phyloP scores from a whole-genome alignment of 2,888 invertebrate species.

The Amiota mariae region DNA sequence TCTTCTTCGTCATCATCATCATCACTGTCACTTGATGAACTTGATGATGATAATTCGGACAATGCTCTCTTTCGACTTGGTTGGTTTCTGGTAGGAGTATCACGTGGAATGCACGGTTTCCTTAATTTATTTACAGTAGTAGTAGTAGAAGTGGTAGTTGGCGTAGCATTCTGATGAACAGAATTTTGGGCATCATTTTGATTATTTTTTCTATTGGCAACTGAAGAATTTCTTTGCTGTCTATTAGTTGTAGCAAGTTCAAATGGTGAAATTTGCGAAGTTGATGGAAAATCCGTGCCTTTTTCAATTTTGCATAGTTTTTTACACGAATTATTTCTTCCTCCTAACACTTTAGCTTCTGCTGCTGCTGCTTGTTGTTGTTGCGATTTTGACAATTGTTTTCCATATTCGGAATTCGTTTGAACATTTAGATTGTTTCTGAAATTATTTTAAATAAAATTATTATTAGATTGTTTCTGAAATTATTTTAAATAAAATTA shows the following conservation, averaged over 20 bases:
- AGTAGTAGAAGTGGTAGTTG: not conserved
- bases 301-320: constrained; percentile 56
- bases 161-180: not conserved
- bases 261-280: constrained; percentile 50
- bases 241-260: not conserved
- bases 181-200: not conserved
- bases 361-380: not conserved
- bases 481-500: too few species aligned
- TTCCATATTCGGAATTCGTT: too few species aligned
- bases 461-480: too few species aligned
- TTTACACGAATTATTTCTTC: constrained; percentile 39
- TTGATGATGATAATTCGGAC: constrained; percentile 71
- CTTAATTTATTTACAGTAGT: constrained; percentile 40
- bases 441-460: too few species aligned
- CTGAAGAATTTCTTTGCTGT: not conserved
- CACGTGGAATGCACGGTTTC: not conserved
- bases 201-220: constrained; percentile 2
- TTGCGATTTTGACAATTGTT: not conserved
- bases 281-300: constrained; percentile 56
- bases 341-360: not conserved
- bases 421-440: too few species aligned
- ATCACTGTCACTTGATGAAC: constrained; percentile 72
- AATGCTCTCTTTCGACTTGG: constrained; percentile 61
- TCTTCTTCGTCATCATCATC: constrained; percentile 70
- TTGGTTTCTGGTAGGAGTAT: constrained; percentile 32